phyloP scores from a whole-genome alignment of 2,888 invertebrate species.

The Agriopis leucophaearia region DNA sequence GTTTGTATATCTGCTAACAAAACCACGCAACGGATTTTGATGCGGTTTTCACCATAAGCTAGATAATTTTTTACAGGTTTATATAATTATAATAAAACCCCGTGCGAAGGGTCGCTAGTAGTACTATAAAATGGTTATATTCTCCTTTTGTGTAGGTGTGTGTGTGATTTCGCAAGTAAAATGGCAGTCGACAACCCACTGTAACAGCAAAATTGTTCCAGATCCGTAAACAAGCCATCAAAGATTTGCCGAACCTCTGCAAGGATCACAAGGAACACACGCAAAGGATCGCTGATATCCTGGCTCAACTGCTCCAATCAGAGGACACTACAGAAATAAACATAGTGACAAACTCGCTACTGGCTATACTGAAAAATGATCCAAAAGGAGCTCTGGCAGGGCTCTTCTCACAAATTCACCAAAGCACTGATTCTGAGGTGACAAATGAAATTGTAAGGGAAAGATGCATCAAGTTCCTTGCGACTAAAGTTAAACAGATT shows the following conservation, averaged over 20 bases:
- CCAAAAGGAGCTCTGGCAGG: slow-evolving; percentile 88
- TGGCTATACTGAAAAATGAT: slow-evolving; percentile 91
- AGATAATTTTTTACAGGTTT: too few species aligned
- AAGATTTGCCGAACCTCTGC: slow-evolving; percentile 95
- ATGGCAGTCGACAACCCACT: not conserved
- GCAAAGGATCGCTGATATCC: slow-evolving; percentile 95
- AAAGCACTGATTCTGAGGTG: slow-evolving; percentile 78
- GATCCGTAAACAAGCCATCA: slow-evolving; percentile 98
- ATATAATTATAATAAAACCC: too few species aligned
- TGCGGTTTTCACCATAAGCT: too few species aligned
- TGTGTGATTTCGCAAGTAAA: too few species aligned
- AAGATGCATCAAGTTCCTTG: slow-evolving; percentile 94
- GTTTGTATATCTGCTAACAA: too few species aligned
- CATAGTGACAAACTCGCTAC: slow-evolving; percentile 93
- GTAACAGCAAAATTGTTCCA: slow-evolving; percentile 63
- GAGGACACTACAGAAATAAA: slow-evolving; percentile 94
- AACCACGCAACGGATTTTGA: too few species aligned
- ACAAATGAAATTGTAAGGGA: slow-evolving; percentile 92
- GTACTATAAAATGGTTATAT: too few species aligned
- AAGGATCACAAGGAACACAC: slow-evolving; percentile 94
- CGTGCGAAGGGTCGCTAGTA: too few species aligned
- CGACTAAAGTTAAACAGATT: slow-evolving; percentile 92
- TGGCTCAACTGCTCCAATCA: slow-evolving; percentile 95
- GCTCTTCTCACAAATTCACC: slow-evolving; percentile 86
- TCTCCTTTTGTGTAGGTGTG: too few species aligned